Percentiles rank a stretch among this genome's conserved stretches.
Conservation (phyloP, 2,113 vertebrate species). For the Brienomyrus brachyistius region DNA sequence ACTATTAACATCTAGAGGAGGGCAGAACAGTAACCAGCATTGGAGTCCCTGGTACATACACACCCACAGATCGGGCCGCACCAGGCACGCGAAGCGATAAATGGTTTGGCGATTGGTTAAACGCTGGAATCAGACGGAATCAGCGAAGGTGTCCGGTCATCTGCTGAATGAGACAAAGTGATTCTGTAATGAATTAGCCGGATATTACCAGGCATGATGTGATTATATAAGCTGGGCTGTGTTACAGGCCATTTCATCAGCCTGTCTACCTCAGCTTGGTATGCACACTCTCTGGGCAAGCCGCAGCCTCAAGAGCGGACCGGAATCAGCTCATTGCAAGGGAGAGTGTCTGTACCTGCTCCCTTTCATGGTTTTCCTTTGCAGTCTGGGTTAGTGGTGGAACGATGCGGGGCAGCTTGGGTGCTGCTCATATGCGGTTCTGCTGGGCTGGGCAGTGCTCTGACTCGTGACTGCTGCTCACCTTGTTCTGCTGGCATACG, state of each 20-base stretch:
- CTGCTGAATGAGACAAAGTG: neutral
- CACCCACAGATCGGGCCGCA: neutral
- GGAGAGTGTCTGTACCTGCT: neutral
- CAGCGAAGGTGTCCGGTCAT: neutral
- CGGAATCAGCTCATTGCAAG: neutral
- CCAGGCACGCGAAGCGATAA: neutral
- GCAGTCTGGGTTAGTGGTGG: neutral
- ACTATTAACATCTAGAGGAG: neutral
- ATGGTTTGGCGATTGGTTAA: neutral
- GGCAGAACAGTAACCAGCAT: neutral
- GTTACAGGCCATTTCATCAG: slow-evolving; percentile 10
- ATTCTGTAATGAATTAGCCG: slow-evolving; percentile 10
- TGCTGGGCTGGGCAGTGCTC: neutral
- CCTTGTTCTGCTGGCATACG: too few relatives aligned
- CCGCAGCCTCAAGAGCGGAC: neutral
- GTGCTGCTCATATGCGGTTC: neutral
- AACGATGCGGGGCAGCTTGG: neutral
- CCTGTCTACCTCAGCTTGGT: neutral
- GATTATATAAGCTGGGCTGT: slow-evolving; percentile 4
- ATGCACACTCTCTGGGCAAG: neutral
- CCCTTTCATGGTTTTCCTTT: neutral
- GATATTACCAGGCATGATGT: neutral
- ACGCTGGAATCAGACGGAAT: neutral
- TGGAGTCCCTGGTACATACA: neutral
- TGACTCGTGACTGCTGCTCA: neutral